These are phyloP conservation scores for Ancistrus triradiatus DNA, from an alignment of 2,113 vertebrate species.

Conservation along the genomic window DNA sequence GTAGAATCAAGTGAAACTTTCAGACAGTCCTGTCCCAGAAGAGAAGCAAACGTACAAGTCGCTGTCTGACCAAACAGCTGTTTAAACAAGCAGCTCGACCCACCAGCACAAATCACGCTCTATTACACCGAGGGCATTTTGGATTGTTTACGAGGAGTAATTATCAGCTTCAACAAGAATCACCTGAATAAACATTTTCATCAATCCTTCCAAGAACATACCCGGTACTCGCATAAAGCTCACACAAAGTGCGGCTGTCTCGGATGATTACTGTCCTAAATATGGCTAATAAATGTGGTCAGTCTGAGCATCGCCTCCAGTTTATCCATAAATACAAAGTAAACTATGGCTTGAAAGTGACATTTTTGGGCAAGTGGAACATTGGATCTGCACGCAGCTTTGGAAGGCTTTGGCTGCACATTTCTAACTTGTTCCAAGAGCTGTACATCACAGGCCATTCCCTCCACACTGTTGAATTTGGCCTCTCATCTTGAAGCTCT, in stretches of 20 bases:
- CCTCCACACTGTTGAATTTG: constrained; percentile 42
- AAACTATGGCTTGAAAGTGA: neutral
- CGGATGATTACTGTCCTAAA: neutral
- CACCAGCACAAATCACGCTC: constrained; percentile 23
- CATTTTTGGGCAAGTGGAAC: no score
- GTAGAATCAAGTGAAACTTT: no score
- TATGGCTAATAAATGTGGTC: neutral
- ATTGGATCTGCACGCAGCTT: no score
- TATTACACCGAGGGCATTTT: constrained; percentile 12
- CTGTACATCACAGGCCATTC: constrained; percentile 28
- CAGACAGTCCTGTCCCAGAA: no score
- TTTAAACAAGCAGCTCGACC: constrained; percentile 42
- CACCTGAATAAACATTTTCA: constrained; percentile 39
- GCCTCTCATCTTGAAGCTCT: constrained; percentile 20
- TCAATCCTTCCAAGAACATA: no score
- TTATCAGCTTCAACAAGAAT: constrained; percentile 29
- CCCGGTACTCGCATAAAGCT: no score
- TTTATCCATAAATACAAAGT: neutral
- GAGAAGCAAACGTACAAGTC: no score
- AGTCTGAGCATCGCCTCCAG: neutral
- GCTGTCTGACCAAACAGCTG: no score
- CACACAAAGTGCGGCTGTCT: no score
- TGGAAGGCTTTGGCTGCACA: no score
- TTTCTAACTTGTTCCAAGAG: constrained; percentile 32
- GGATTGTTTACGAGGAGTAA: constrained; percentile 22